These are phyloP conservation scores for Bombus polaris DNA, from an alignment of 1,140 invertebrate species.

Conservation along the genomic window DNA sequence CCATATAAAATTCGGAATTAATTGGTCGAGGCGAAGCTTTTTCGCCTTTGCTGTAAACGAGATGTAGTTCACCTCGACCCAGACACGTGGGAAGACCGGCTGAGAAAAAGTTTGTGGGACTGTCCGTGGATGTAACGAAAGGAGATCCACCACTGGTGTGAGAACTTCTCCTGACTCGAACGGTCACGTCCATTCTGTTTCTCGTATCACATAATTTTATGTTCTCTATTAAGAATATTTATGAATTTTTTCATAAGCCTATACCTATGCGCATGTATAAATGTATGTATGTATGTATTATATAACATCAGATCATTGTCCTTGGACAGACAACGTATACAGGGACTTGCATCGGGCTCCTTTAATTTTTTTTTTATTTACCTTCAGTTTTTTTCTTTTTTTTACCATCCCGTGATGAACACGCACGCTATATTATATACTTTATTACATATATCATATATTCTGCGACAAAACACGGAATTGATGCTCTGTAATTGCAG, in stretches of 20 bases:
- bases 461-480: neutral
- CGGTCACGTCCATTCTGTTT: neutral
- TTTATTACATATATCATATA: neutral
- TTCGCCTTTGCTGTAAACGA: neutral
- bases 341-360: constrained; percentile 1
- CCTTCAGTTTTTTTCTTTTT: neutral
- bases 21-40: neutral
- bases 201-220: neutral
- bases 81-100: neutral
- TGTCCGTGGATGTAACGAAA: neutral
- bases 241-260: neutral
- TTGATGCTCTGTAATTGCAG: neutral
- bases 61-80: neutral
- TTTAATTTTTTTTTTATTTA: neutral
- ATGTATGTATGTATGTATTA: neutral
- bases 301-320: neutral
- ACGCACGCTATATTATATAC: neutral
- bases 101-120: constrained; percentile 5
- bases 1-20: neutral
- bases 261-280: neutral
- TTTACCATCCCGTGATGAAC: neutral
- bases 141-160: neutral
- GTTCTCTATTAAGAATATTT: neutral
- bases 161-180: neutral
- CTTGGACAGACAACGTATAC: neutral